phyloP scores from a whole-genome alignment of 2,888 invertebrate genomes.

The Cephonodes hylas region DNA sequence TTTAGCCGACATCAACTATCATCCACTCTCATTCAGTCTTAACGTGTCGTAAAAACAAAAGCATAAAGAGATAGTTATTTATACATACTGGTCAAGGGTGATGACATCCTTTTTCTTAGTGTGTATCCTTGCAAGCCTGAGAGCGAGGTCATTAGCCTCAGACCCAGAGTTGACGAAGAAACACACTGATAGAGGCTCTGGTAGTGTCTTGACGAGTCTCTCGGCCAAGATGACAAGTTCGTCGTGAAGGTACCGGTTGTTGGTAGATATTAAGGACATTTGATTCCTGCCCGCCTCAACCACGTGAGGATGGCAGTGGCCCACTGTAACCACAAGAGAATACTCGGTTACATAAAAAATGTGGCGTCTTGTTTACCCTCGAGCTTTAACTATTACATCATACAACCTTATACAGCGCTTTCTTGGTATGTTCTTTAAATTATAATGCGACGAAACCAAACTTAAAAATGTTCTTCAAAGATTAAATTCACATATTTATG shows the following conservation, averaged over 20 bases:
- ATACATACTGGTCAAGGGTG: slow-evolving; percentile 97
- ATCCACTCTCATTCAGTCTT: neutral
- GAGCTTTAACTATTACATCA: too few relatives aligned
- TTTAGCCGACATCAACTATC: neutral
- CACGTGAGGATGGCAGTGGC: slow-evolving; percentile 98
- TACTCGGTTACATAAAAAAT: neutral
- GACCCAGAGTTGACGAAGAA: slow-evolving; percentile 99
- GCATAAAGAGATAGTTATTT: slow-evolving; percentile 13
- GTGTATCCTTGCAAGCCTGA: slow-evolving; percentile 93
- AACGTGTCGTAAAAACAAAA: neutral
- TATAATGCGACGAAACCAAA: too few relatives aligned
- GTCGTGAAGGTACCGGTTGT: slow-evolving; percentile 97
- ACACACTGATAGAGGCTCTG: slow-evolving; percentile 92
- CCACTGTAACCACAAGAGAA: slow-evolving; percentile 86
- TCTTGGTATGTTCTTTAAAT: too few relatives aligned
- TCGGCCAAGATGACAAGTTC: slow-evolving; percentile 95
- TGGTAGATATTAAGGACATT: slow-evolving; percentile 95
- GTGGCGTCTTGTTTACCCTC: too few relatives aligned
- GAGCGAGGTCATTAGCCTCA: slow-evolving; percentile 98
- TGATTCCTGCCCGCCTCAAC: slow-evolving; percentile 94
- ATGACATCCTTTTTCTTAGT: slow-evolving; percentile 95
- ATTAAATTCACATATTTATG: too few relatives aligned
- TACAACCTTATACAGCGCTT: too few relatives aligned
- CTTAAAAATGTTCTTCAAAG: too few relatives aligned
- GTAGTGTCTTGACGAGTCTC: slow-evolving; percentile 90